phyloP scores from a whole-genome alignment of 1,140 invertebrate species.

The Colletes latitarsis region DNA sequence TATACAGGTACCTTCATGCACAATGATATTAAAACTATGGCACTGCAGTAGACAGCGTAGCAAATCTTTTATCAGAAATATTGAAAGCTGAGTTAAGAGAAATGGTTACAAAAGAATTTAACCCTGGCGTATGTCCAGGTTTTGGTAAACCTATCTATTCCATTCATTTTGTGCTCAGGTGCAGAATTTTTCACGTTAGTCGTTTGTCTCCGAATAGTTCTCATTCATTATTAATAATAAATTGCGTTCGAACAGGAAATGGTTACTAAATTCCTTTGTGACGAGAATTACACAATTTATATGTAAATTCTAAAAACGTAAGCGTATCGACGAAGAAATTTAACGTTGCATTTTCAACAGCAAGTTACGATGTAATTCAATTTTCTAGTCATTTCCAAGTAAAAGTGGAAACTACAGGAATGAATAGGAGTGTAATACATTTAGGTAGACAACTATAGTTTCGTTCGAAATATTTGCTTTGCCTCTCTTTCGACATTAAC shows the following conservation, averaged over 20 bases:
- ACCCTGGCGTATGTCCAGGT: not conserved
- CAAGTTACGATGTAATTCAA: not conserved
- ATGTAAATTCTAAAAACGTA: not conserved
- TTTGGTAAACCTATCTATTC: not conserved
- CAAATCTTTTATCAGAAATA: not conserved
- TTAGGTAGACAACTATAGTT: not conserved
- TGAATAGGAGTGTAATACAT: not conserved
- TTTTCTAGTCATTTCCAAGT: not conserved
- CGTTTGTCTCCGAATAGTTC: not conserved
- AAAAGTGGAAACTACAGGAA: not conserved
- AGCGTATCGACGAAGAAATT: not conserved
- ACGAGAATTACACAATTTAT: not conserved
- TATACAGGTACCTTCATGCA: not conserved
- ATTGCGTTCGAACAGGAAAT: not conserved
- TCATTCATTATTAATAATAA: constrained; percentile 2
- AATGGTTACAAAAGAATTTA: constrained; percentile 1
- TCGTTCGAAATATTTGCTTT: not conserved
- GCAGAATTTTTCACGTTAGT: not conserved
- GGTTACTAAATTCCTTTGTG: too few relatives aligned
- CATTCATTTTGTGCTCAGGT: not conserved
- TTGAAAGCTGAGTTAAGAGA: constrained; percentile 13
- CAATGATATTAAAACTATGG: not conserved
- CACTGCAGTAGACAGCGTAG: not conserved
- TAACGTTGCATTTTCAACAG: not conserved
- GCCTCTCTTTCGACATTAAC: not conserved